Evolutionary conservation across 2,113 vertebrate genomes (phyloP), one percentile per base, ranked within the genome.

Genomic region (Hippolais icterina): DNA sequence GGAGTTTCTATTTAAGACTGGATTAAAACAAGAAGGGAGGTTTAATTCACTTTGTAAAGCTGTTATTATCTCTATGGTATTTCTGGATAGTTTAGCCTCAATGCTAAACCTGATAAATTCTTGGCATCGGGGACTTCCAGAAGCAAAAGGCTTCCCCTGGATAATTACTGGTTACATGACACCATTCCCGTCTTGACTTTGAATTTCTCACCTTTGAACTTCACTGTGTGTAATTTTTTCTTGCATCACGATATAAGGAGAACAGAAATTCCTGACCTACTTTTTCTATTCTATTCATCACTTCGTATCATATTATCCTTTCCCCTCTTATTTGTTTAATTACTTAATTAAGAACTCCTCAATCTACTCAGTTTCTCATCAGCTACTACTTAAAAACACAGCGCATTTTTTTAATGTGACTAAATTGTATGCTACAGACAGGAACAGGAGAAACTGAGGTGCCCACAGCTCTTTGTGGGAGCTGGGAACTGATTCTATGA

Each of bases 131-230:
- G 79, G 79, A 57, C 47, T 86, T 95, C 28, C 46, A 92, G 72
- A 65, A 95, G 72, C 0, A 1, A 92, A 95, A 94, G 75, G 28
- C 44, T 96, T 93, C 49, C 56, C 79, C 52, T 47, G 72, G 59
- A 33, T 91, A 96, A 95, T 83, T 91, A 88, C 75, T 1, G 0
- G 64, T 86, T 90, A 74, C 33, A 33, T 49, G 59, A 94, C 72
- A 92, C 71, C 41, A 59, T 83, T 94, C 33, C 28, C 56, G 90
- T 52, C 76, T 64, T 63, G 76, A 87, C 76, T 96, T 86, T 96
- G 90, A 92, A 83, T 92, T 95, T 96, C 71, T 92, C 72, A 86
- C 88, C 94, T 95, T 85, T 96, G 88, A 96, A 95, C 85, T 93
- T 87, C 39, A 65, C 28, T 92, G 63, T 64, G 63, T 81, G 83